phyloP scores from a whole-genome alignment of 2,797 vertebrate species.

The Enteromius fasciolatus region DNA sequence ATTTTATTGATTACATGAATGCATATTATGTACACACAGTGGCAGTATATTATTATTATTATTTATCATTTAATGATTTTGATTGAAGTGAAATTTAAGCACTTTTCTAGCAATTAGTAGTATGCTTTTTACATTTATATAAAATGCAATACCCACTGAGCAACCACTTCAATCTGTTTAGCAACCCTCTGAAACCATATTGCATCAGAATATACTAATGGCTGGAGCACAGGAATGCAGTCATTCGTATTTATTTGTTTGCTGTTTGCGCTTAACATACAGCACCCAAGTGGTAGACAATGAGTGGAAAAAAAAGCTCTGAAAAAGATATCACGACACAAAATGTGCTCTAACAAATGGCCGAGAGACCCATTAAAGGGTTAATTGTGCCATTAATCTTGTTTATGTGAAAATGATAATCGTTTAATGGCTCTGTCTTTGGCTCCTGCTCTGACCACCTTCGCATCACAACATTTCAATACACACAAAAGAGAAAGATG shows the following conservation, averaged over 20 bases:
- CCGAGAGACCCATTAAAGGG: slow-evolving; percentile 1
- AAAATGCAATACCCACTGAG: neutral
- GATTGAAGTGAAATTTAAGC: neutral
- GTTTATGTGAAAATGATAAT: slow-evolving; percentile 27
- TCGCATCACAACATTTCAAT: neutral
- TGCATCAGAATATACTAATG: neutral
- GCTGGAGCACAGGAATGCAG: neutral
- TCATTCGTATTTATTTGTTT: neutral
- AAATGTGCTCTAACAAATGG: neutral
- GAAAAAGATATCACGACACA: neutral
- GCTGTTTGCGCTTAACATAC: neutral
- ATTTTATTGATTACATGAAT: neutral
- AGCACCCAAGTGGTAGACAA: neutral
- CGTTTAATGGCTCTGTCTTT: slow-evolving; percentile 13
- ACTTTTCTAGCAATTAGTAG: neutral
- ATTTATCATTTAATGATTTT: neutral
- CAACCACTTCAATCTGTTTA: neutral
- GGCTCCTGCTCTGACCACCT: neutral
- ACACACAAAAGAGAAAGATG: neutral
- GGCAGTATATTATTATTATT: neutral
- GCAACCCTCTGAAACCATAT: neutral
- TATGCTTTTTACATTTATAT: neutral
- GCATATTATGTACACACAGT: neutral
- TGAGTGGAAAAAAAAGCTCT: neutral
- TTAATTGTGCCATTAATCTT: slow-evolving; percentile 18